Evolutionary conservation across 2,113 vertebrate genomes (phyloP), one percentile per base, ranked within the genome.

Genomic region (Dryoscopus gambensis): DNA sequence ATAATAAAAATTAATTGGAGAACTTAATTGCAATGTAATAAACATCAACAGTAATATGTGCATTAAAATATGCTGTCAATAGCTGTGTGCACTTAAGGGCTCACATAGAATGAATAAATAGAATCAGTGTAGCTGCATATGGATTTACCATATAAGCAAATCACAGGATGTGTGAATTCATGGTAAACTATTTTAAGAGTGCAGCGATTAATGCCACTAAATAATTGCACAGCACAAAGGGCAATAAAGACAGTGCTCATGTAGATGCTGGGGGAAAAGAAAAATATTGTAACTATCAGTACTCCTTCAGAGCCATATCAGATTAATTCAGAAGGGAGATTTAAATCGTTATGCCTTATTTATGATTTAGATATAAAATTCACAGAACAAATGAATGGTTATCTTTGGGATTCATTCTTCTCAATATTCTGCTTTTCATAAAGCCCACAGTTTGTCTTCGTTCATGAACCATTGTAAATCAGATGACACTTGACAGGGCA

Each of bases 261-360:
- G 5, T 53, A 57, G 42, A 7, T 37, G 84, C 16, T 5, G 35
- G 5, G 9, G 22, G 25, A 28, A 50, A 28, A 37, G 12, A 18
- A 35, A 39, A 11, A 39, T 4, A 35, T 60, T 8, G 17, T 49
- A 84, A 77, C 1, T 1, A 87, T 87, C 76, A 82, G 30, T 44
- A 37, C 19, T n/a, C 10, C 44, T 93, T 71, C 50, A 78, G 55
- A 93, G 57, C 50, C 37, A 6, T 67, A 82, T 50, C 78, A 83
- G 39, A 91, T 91, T 91, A 94, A 96, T 84, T 96, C 90, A 89
- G 67, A 84, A 64, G 55, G 40, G 50, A 93, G 47, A 71, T 37
- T 81, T 85, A 82, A 90, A 89, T 75, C 71, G 15, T 57, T 91
- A 74, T 74, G 49, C 50, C 39, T 84, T 93, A 79, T 91, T 93